These are phyloP conservation scores for Dipodomys merriami DNA, from an alignment of 2,113 vertebrate genomes.

Conservation along the genomic window DNA sequence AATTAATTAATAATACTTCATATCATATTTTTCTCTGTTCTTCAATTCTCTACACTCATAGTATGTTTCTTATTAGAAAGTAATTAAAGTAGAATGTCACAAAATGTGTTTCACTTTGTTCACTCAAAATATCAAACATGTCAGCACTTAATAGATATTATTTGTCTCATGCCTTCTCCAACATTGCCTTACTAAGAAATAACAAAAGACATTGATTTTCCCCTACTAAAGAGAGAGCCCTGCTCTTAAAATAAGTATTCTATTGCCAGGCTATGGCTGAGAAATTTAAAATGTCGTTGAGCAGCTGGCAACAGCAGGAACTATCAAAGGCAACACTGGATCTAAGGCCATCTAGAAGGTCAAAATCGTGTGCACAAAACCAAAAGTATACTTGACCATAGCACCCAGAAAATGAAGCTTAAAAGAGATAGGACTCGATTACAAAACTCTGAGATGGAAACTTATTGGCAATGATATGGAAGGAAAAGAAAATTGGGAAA, in stretches of 20 bases:
- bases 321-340: background rate
- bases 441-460: background rate
- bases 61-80: background rate
- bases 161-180: background rate
- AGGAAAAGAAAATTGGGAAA: background rate
- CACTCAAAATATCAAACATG: background rate
- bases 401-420: background rate
- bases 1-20: background rate
- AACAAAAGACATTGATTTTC: background rate
- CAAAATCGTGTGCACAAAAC: background rate
- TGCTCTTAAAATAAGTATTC: background rate
- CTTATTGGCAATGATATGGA: background rate
- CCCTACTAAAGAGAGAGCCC: background rate
- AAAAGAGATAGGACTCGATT: background rate
- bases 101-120: background rate
- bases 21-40: background rate
- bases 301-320: background rate
- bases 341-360: background rate
- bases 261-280: background rate
- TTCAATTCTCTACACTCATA: background rate
- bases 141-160: constrained; percentile 30
- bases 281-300: background rate
- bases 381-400: background rate
- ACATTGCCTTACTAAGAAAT: background rate
- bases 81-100: background rate